phyloP scores from a whole-genome alignment of 2,888 invertebrate genomes.

The Ernsta delagoae region DNA sequence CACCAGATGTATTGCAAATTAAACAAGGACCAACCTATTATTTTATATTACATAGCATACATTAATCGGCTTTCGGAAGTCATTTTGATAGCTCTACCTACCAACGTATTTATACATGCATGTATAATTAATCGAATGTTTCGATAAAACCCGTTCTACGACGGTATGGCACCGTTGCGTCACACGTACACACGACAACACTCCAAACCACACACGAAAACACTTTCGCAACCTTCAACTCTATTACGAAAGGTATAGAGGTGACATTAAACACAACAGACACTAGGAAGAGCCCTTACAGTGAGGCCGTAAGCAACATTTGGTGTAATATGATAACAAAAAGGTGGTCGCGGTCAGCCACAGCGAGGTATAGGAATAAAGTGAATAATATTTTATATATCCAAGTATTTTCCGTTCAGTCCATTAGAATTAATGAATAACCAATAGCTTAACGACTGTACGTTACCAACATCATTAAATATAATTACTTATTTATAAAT shows the following conservation, averaged over 20 bases:
- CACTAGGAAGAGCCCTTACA: background rate
- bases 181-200: slow-evolving; percentile 17
- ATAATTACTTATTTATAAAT: background rate
- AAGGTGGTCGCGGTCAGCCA: slow-evolving; percentile 17
- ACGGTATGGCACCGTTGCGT: slow-evolving; percentile 27
- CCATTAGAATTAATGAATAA: slow-evolving; percentile 6
- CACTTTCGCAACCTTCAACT: slow-evolving; percentile 27
- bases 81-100: slow-evolving; percentile 15
- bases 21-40: background rate
- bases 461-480: background rate
- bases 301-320: slow-evolving; percentile 10
- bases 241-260: slow-evolving; percentile 14
- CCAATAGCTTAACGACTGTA: background rate
- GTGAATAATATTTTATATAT: background rate
- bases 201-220: slow-evolving; percentile 18
- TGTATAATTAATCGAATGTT: slow-evolving; percentile 36
- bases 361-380: background rate
- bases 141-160: slow-evolving; percentile 23
- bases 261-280: slow-evolving; percentile 1
- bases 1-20: background rate
- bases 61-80: slow-evolving; percentile 21
- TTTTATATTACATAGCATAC: background rate
- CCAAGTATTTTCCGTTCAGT: background rate
- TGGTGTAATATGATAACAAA: slow-evolving; percentile 33
- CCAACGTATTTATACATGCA: slow-evolving; percentile 28